A percentile compares a stretch with the other conserved stretches of the same genome.
Conservation (phyloP, 2,797 vertebrate genomes). For the Neoniphon sammara region DNA sequence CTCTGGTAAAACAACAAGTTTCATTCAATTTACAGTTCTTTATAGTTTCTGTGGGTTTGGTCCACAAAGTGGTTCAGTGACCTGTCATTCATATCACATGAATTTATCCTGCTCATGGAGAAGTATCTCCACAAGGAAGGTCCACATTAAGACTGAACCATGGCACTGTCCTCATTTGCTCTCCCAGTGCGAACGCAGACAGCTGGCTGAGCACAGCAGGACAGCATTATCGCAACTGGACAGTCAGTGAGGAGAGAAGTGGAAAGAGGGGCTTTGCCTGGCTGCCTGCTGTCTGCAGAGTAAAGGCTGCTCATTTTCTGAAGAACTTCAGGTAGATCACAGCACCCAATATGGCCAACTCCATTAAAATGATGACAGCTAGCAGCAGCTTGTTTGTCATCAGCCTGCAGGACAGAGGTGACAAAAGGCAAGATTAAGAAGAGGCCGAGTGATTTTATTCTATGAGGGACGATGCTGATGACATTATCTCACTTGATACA, state of each 20-base stretch:
- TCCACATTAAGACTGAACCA: slow-evolving; percentile 24
- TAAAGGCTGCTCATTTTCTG: slow-evolving; percentile 41
- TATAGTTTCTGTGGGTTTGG: slow-evolving; percentile 17
- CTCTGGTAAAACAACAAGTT: slow-evolving; percentile 38
- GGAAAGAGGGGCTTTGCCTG: slow-evolving; percentile 18
- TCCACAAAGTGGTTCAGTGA: slow-evolving; percentile 38
- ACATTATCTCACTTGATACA: no score
- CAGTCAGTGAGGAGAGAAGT: slow-evolving; percentile 24
- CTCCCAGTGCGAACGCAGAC: slow-evolving; percentile 26
- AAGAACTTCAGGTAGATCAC: slow-evolving; percentile 97
- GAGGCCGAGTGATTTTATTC: neutral
- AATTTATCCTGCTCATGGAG: neutral
- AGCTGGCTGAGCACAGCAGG: slow-evolving; percentile 31
- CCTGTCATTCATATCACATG: neutral
- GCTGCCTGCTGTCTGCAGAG: slow-evolving; percentile 1
- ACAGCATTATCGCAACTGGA: slow-evolving; percentile 57
- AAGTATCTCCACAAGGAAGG: slow-evolving; percentile 8
- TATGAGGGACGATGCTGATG: no score
- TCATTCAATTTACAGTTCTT: slow-evolving; percentile 7
- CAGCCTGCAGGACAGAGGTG: slow-evolving; percentile 80
- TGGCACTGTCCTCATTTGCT: slow-evolving; percentile 15
- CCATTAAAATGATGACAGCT: slow-evolving; percentile 92
- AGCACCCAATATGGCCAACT: slow-evolving; percentile 91
- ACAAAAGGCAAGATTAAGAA: slow-evolving; percentile 27
- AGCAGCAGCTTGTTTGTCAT: slow-evolving; percentile 95